Conservation (phyloP, 2,113 vertebrate species). For the Leuciscus idus region DNA sequence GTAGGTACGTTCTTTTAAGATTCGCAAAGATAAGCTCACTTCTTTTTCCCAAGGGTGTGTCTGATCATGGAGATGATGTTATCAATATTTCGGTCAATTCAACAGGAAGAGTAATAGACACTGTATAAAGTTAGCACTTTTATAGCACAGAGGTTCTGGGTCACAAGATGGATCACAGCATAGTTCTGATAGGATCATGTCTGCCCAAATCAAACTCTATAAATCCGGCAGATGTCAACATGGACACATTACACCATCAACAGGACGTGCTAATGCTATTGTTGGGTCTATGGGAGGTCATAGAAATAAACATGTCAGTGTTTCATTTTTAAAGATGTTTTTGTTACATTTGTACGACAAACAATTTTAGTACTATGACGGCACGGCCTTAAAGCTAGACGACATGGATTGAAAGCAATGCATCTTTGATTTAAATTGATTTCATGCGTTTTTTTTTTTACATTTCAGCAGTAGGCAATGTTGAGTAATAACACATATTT, state of each 20-base stretch:
- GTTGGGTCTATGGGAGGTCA: background rate
- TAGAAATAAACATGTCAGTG: background rate
- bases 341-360: background rate
- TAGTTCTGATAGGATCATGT: too few species aligned
- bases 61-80: too few species aligned
- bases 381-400: background rate
- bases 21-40: too few species aligned
- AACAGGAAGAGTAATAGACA: too few species aligned
- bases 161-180: too few species aligned
- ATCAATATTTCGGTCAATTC: too few species aligned
- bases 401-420: background rate
- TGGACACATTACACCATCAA: background rate
- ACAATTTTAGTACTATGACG: background rate
- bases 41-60: too few species aligned
- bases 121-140: too few species aligned
- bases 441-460: background rate
- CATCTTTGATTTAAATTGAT: background rate
- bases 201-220: too few species aligned
- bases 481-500: background rate
- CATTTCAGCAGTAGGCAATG: background rate
- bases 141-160: too few species aligned
- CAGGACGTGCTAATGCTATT: background rate
- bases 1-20: too few species aligned
- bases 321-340: background rate
- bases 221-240: background rate